phyloP scores from a whole-genome alignment of 2,797 vertebrate genomes.

The Aselliscus stoliczkanus region DNA sequence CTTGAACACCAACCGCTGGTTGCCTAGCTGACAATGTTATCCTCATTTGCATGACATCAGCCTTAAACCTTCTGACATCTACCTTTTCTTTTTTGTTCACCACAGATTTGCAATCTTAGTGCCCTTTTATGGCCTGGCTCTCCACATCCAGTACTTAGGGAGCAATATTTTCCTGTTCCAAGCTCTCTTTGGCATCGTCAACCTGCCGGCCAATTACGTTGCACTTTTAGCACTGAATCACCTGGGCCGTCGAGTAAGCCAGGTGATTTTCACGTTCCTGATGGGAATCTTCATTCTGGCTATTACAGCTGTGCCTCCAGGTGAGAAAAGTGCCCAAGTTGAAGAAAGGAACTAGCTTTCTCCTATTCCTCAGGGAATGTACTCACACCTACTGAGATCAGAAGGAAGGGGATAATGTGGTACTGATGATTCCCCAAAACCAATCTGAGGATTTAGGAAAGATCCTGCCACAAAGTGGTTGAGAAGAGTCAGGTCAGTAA shows the following conservation, averaged over 20 bases:
- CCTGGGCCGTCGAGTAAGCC: background rate
- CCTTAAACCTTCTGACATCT: background rate
- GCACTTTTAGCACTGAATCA: background rate
- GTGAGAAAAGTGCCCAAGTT: slow-evolving; percentile 23
- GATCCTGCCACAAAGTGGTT: background rate
- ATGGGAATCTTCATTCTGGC: background rate
- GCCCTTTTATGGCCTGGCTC: background rate
- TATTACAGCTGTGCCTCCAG: background rate
- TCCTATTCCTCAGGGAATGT: background rate
- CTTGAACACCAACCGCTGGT: background rate
- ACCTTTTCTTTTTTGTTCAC: background rate
- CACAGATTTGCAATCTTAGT: slow-evolving; percentile 13
- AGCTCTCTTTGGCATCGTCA: background rate
- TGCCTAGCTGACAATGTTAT: background rate
- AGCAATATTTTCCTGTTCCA: slow-evolving; percentile 31
- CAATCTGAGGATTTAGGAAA: background rate
- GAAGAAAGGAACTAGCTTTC: background rate
- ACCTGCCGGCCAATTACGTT: background rate
- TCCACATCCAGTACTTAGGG: slow-evolving; percentile 45
- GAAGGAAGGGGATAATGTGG: too few relatives aligned
- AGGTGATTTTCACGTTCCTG: background rate
- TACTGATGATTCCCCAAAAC: background rate
- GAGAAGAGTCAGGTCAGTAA: background rate
- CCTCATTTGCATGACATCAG: background rate
- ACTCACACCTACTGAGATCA: background rate